Percentiles rank a stretch among this genome's conserved stretches.
phyloP scores from a whole-genome alignment of 2,113 vertebrate species.

The Atlantisia rogersi region DNA sequence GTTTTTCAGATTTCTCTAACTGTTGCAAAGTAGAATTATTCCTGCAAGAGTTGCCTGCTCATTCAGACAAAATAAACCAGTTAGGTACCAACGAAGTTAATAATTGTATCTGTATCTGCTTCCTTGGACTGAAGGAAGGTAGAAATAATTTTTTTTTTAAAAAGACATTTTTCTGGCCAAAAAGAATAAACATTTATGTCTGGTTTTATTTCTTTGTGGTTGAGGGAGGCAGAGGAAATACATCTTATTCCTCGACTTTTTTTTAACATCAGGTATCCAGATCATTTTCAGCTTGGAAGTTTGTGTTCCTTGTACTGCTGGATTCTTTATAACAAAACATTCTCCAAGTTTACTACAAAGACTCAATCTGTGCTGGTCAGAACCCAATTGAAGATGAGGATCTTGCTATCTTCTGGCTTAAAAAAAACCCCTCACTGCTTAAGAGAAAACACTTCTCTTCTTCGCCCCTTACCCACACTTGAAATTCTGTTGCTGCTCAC shows the following conservation, averaged over 20 bases:
- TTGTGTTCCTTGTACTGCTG: background rate
- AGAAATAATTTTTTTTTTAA: background rate
- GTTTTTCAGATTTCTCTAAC: background rate
- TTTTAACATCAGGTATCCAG: background rate
- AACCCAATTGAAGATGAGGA: background rate
- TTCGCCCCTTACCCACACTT: background rate
- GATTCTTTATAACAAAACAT: background rate
- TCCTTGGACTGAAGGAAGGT: background rate
- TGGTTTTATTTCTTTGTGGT: constrained; percentile 1
- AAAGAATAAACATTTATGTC: background rate
- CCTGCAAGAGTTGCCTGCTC: background rate
- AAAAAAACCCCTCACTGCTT: background rate
- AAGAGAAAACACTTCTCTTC: background rate
- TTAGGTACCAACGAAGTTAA: background rate
- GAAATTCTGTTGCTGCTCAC: background rate
- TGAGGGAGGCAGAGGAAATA: background rate
- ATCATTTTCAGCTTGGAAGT: background rate
- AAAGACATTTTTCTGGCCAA: background rate
- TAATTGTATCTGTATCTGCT: background rate
- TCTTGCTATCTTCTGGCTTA: background rate
- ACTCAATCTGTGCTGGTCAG: background rate
- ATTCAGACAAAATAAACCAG: background rate
- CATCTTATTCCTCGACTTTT: background rate
- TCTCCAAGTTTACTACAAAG: background rate
- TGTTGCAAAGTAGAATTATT: background rate